Evolutionary conservation across 2,888 invertebrate species (phyloP), one percentile per base, ranked within the genome.

Genomic region (Acleris literana): DNA sequence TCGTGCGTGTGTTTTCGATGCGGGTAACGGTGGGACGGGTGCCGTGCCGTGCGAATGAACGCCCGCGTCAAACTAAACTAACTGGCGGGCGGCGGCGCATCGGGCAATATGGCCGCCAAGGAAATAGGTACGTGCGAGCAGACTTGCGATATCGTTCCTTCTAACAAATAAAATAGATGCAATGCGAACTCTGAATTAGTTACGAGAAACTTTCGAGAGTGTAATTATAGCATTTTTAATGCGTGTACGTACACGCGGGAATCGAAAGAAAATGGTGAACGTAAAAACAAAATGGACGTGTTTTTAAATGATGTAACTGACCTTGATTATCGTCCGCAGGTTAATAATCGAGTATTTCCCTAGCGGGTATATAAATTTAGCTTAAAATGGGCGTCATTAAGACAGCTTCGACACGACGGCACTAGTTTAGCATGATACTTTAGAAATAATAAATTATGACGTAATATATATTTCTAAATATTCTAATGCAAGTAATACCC

Each of bases 11-110:
- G 62, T 61, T 68, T 71, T 7, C 70, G 60, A 69, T 72, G 74
- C 68, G 61, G 68, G 71, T 33, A 69, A 74, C 76, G 77, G 80
- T 80, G 79, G 13, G 39, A 39, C 80, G 80, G 75, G 74, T 77
- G 81, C 83, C 83, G 72, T 79, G 76, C 77, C 39, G 39, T 76
- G 80, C 86, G 87, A 84, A 78, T 79, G 85, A 82, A 77, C 75
- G 89, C 78, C 87, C 88, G 91, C 89, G 90, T 83, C 77, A 87
- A 86, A 92, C 91, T 90, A 91, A 85, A 91, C 91, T 90, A 91
- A 85, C 90, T 86, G 81, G 83, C 73, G 68, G 67, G 72, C 62
- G 69, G 76, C 74, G 77, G 78, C 83, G 82, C 83, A 80, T 78
- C 39, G 44, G 39, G 68, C 76, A 90, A 90, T 76, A 90, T 90